Percentiles rank a stretch among this genome's conserved stretches.
Evolutionary conservation across 64 coral and sea anemone genomes (phyloP).

Genomic region (Porites australiensis): DNA sequence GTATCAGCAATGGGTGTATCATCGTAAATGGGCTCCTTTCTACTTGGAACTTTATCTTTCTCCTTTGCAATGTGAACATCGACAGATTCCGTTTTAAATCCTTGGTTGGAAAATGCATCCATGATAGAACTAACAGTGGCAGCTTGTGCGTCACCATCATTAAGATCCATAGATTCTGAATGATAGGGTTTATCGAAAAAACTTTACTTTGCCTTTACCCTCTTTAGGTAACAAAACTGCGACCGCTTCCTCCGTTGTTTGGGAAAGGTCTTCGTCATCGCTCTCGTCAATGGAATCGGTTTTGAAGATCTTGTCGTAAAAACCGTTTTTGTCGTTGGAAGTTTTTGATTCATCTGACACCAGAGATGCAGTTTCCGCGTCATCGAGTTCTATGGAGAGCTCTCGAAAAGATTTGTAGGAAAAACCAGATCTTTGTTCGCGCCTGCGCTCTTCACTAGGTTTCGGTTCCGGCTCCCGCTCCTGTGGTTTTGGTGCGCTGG

Average conservation of each 20-base stretch:
- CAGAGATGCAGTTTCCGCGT: not conserved
- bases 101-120: not conserved
- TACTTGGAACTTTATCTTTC: no score
- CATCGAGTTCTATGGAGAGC: not conserved
- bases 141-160: not conserved
- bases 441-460: not conserved
- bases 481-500: not conserved
- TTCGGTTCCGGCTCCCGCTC: not conserved
- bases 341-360: not conserved
- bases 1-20: not conserved
- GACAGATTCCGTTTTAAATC: not conserved
- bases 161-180: conserved; percentile 18
- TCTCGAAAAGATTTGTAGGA: conserved; percentile 6
- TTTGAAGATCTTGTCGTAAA: not conserved
- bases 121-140: no score
- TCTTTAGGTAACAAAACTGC: not conserved
- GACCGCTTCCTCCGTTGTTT: not conserved
- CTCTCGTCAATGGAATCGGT: not conserved
- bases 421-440: not conserved
- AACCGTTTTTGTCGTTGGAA: not conserved
- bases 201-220: not conserved
- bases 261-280: not conserved
- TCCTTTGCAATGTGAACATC: not conserved
- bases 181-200: conserved; percentile 20
- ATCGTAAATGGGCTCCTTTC: not conserved